Conservation (phyloP, 2,113 vertebrate species). For the Agapornis roseicollis region DNA sequence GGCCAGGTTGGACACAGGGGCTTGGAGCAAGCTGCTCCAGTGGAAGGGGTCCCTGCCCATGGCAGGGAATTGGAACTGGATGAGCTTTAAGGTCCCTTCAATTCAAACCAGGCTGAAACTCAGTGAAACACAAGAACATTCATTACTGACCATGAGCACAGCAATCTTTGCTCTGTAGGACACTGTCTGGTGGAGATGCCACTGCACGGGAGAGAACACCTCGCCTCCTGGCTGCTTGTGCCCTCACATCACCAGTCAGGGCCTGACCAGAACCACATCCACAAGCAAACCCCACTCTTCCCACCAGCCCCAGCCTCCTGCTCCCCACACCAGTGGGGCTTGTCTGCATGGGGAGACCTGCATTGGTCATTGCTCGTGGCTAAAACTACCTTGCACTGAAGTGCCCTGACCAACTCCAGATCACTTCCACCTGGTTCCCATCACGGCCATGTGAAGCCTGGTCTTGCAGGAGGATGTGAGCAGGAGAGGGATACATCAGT, state of each 20-base stretch:
- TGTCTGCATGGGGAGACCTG: neutral
- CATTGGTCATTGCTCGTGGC: neutral
- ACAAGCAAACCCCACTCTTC: neutral
- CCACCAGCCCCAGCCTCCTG: neutral
- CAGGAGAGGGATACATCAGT: neutral
- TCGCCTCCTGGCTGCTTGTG: neutral
- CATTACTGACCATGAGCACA: neutral
- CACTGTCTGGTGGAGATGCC: neutral
- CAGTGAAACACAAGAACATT: neutral
- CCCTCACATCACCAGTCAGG: neutral
- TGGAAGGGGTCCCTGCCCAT: neutral
- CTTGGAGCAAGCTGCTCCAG: neutral
- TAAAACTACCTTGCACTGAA: neutral
- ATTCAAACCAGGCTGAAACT: neutral
- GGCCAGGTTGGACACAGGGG: neutral
- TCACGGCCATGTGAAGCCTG: accelerated
- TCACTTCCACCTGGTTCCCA: neutral
- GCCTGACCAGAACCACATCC: neutral
- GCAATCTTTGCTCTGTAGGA: neutral
- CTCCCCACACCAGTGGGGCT: neutral
- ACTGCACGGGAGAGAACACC: neutral
- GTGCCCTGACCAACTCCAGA: neutral
- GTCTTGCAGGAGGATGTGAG: neutral
- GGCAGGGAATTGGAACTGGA: neutral
- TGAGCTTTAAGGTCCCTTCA: neutral